Percentiles rank a stretch among this genome's conserved stretches.
Evolutionary conservation across 2,888 invertebrate genomes (phyloP).

Genomic region (Orthosia gracilis): DNA sequence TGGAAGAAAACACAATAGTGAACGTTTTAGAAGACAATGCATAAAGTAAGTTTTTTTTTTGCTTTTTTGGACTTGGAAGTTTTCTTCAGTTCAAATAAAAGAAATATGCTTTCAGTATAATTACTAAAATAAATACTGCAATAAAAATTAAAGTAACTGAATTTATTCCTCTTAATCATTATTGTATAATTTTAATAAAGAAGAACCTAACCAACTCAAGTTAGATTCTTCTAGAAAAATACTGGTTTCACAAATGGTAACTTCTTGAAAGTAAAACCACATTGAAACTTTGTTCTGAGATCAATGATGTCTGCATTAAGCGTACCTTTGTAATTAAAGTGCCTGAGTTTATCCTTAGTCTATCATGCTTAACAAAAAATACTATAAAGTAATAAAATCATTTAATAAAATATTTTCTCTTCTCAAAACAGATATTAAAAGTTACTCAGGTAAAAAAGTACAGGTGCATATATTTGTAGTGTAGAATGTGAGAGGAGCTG

Average conservation of each 20-base stretch:
- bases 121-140: not conserved
- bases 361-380: not conserved
- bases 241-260: not conserved
- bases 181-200: not conserved
- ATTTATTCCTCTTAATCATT: no score
- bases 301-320: slow-evolving; percentile 15
- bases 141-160: no score
- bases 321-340: not conserved
- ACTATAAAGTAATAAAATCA: no score
- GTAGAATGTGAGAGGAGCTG: no score
- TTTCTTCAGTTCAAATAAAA: no score
- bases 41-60: not conserved
- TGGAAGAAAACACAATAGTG: not conserved
- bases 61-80: no score
- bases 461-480: no score
- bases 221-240: not conserved
- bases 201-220: no score
- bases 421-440: no score
- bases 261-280: slow-evolving; percentile 12
- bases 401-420: no score
- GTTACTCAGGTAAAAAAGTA: no score
- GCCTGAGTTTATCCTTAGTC: not conserved
- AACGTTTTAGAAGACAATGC: not conserved
- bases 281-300: slow-evolving; percentile 1
- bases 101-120: not conserved